These are phyloP conservation scores for Melangyna quadrimaculata DNA, from an alignment of 2,888 invertebrate genomes.

Conservation along the genomic window DNA sequence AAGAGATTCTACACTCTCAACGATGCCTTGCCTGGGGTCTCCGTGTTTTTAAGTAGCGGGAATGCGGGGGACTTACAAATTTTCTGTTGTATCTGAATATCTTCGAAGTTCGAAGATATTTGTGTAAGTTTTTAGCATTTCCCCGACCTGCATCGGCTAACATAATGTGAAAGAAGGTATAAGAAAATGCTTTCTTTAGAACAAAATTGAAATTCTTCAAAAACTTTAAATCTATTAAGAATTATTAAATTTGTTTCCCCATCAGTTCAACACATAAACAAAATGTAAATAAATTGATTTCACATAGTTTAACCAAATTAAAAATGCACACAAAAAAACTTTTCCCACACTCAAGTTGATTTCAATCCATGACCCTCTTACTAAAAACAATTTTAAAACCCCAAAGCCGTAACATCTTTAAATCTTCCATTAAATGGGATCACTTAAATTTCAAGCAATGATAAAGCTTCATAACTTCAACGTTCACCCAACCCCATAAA, in stretches of 20 bases:
- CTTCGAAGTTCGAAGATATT: too few relatives aligned
- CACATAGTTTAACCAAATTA: background rate
- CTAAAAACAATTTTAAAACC: background rate
- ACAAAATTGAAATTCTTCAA: too few relatives aligned
- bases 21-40: too few relatives aligned
- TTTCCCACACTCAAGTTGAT: constrained; percentile 52
- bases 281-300: background rate
- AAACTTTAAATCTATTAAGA: too few relatives aligned
- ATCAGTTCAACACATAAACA: background rate
- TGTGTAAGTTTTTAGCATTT: too few relatives aligned
- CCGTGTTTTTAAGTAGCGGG: too few relatives aligned
- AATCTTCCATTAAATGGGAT: constrained; percentile 46
- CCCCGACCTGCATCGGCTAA: too few relatives aligned
- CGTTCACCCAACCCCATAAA: constrained; percentile 51
- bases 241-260: background rate
- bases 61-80: too few relatives aligned
- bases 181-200: too few relatives aligned
- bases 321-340: constrained; percentile 45
- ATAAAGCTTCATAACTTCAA: constrained; percentile 59
- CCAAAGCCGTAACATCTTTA: constrained; percentile 15
- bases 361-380: constrained; percentile 12
- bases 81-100: too few relatives aligned
- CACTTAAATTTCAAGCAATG: constrained; percentile 41
- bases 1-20: too few relatives aligned
- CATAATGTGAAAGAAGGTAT: too few relatives aligned